Percentiles rank a stretch among this genome's conserved stretches.
These are phyloP conservation scores for Epicauta chinensis DNA, from an alignment of 1,140 invertebrate genomes.

Conservation along the genomic window DNA sequence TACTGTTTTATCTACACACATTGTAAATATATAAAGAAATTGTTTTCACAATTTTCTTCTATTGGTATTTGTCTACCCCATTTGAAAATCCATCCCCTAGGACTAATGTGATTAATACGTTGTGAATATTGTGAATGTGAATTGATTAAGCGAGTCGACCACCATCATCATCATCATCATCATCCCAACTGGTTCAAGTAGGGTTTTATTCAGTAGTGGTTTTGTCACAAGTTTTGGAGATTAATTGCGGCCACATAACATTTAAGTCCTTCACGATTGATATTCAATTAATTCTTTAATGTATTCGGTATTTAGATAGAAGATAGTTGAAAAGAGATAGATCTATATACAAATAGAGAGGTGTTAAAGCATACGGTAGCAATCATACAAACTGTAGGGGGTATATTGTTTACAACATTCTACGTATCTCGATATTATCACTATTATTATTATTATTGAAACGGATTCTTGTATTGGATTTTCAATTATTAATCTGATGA, in stretches of 20 bases:
- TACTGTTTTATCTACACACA: neutral
- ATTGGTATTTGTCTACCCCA: constrained; percentile 21
- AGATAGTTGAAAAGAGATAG: constrained; percentile 1
- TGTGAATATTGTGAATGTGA: constrained; percentile 33
- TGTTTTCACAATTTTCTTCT: constrained; percentile 6
- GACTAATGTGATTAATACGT: constrained; percentile 36
- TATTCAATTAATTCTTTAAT: constrained; percentile 15
- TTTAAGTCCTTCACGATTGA: constrained; percentile 20
- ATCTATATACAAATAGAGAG: neutral
- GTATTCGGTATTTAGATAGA: constrained; percentile 1
- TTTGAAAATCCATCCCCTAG: constrained; percentile 22
- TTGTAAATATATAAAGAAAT: constrained; percentile 3
- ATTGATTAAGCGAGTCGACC: constrained; percentile 32
- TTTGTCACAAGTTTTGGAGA: constrained; percentile 21
- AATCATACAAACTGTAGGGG: constrained; percentile 15
- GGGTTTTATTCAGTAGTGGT: constrained; percentile 20
- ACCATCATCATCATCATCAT: too few relatives aligned
- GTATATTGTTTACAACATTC: too few relatives aligned
- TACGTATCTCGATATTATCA: too few relatives aligned
- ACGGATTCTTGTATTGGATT: too few relatives aligned
- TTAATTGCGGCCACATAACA: constrained; percentile 34
- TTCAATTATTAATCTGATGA: too few relatives aligned
- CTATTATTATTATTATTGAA: too few relatives aligned
- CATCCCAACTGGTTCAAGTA: constrained; percentile 26
- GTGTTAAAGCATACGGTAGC: constrained; percentile 30